Base-by-base conservation (phyloP, 64 coral and sea anemone genomes). In the Montipora cactus region DNA sequence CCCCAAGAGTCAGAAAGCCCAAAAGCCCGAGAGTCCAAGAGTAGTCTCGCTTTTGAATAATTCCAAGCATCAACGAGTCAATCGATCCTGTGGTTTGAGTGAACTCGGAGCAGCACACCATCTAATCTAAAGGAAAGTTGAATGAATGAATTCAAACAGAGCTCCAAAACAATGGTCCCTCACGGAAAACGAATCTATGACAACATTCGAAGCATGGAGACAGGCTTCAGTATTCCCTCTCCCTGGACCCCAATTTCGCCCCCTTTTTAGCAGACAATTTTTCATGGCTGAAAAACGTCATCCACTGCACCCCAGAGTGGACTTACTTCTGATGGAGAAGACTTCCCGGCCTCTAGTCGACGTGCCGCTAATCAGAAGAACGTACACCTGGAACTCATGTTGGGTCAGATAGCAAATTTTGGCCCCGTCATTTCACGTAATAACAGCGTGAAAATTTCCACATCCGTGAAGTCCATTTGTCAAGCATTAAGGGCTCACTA, bases 141-240 rank as follows among this genome's bases (percentile, higher is more conserved):
- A 55, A 55, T 7, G 9, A 4, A 64, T 64, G 59, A 64, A 64
- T 64, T 64, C 59, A 4, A 14, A 15, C 13, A 64, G 59, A 64
- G 59, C 59, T 15, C 70, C 25, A 23, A 74, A 20, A 44, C 70
- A 74, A 44, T 74, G 70, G 70, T 74, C 70, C 11, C 70, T 74
- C 19, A 74, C n/a, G 15, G 23, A 74, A n/a, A 74, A 74, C 19
- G 70, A 74, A 74, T 25, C 19, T n/a, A 74, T 74, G 4, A 74
- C 70, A 7, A 58, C 79, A 81, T 81, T 81, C 58, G 50, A 81
- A 81, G 79, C 79, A 3, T 81, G 79, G 79, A 81, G 79, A 16
- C 79, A 81, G 58, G 55, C 49, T 47, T 3, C 46, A 79, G 47
- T 49, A 44, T 57, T 51, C 79, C 49, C 58, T 81, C 19, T 81